Percentiles rank a stretch among this genome's conserved stretches.
Evolutionary conservation across 2,888 invertebrate genomes (phyloP).

Genomic region (Mechanitis messenoides): DNA sequence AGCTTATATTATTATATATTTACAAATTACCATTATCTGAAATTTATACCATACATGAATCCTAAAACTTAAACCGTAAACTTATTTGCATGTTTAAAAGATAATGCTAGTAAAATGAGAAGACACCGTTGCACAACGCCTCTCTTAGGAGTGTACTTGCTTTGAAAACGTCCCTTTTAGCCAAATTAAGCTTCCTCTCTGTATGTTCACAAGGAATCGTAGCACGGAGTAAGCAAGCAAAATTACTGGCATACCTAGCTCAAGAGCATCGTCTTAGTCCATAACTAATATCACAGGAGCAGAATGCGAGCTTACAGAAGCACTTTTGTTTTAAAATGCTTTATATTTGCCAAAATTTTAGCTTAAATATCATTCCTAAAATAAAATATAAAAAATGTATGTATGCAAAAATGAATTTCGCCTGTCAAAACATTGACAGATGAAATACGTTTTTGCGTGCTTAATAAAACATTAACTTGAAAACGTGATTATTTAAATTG

Average conservation of each 20-base stretch:
- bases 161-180: slow-evolving; percentile 32
- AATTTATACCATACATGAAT: background rate
- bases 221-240: slow-evolving; percentile 24
- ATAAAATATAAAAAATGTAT: no score
- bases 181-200: slow-evolving; percentile 32
- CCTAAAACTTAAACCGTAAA: slow-evolving; percentile 3
- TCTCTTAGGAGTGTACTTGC: slow-evolving; percentile 20
- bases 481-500: no score
- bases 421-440: no score
- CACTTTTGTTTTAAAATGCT: slow-evolving; percentile 2
- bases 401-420: no score
- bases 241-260: slow-evolving; percentile 33
- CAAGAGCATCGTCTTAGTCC: slow-evolving; percentile 16
- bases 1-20: no score
- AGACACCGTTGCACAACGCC: slow-evolving; percentile 15
- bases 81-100: slow-evolving; percentile 10
- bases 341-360: background rate
- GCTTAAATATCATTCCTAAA: background rate
- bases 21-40: no score
- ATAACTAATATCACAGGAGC: slow-evolving; percentile 13
- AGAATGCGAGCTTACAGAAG: background rate
- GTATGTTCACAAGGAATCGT: slow-evolving; percentile 28
- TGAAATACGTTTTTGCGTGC: no score
- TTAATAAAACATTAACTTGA: no score
- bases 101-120: slow-evolving; percentile 17